A percentile compares a stretch with the other conserved stretches of the same genome.
phyloP scores from a whole-genome alignment of 2,888 invertebrate genomes.

The Scaptomyza parva region DNA sequence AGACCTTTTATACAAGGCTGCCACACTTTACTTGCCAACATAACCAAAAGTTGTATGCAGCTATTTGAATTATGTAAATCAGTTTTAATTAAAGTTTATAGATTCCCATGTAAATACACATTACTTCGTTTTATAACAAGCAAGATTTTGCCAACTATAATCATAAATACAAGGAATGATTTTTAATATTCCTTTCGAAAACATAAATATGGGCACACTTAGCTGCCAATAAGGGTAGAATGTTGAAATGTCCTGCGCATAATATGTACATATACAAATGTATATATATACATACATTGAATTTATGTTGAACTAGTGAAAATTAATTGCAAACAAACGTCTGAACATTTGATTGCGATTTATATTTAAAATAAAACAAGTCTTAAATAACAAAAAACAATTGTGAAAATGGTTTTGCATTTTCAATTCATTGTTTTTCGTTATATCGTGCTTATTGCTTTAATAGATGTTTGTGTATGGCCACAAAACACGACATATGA shows the following conservation, averaged over 20 bases:
- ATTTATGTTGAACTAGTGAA: slow-evolving; percentile 14
- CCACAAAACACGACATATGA: slow-evolving; percentile 18
- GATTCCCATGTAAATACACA: no score
- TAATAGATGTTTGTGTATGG: slow-evolving; percentile 28
- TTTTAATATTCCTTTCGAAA: no score
- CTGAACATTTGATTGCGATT: background rate
- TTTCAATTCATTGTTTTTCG: slow-evolving; percentile 3
- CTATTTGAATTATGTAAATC: no score
- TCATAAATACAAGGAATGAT: no score
- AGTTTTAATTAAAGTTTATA: no score
- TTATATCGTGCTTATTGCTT: slow-evolving; percentile 2
- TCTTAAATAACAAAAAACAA: background rate
- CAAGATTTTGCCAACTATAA: no score
- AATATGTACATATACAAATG: background rate
- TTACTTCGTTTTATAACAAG: no score
- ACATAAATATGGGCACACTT: slow-evolving; percentile 18
- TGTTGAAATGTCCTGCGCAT: slow-evolving; percentile 25
- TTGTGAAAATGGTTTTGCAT: slow-evolving; percentile 4
- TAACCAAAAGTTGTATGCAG: no score
- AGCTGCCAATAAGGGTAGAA: slow-evolving; percentile 2
- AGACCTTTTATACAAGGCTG: no score
- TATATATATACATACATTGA: background rate
- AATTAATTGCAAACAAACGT: slow-evolving; percentile 10
- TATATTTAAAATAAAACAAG: background rate
- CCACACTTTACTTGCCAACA: no score